Percentiles rank a stretch among this genome's conserved stretches.
These are phyloP conservation scores for Epinephelus malabaricus DNA, from an alignment of 2,797 vertebrate genomes.

Conservation along the genomic window DNA sequence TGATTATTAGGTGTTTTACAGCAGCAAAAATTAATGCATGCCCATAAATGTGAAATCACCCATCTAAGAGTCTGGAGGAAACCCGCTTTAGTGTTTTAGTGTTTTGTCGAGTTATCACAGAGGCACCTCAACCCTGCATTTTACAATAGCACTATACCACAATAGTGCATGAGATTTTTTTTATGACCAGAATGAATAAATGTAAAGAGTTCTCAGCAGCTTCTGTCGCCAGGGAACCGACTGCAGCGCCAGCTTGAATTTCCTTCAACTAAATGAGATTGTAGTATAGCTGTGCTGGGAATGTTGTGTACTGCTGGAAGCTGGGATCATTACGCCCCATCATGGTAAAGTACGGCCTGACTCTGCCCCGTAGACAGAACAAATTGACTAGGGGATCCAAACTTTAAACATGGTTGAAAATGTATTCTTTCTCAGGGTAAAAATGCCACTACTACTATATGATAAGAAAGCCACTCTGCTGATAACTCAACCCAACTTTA, in stretches of 20 bases:
- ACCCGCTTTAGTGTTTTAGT: neutral
- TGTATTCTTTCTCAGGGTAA: neutral
- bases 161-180: neutral
- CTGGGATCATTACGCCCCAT: constrained; percentile 60
- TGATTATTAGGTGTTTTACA: constrained; percentile 6
- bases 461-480: neutral
- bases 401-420: neutral
- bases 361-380: neutral
- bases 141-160: neutral
- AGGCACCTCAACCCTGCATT: neutral
- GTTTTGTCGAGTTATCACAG: constrained; percentile 5
- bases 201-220: constrained; percentile 9
- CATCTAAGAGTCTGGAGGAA: neutral
- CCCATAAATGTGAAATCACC: neutral
- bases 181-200: constrained; percentile 20
- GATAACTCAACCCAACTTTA: neutral
- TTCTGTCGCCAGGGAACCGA: neutral
- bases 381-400: neutral
- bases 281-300: constrained; percentile 9
- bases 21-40: neutral
- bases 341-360: constrained; percentile 53
- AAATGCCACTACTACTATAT: neutral
- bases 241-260: constrained; percentile 9
- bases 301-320: constrained; percentile 26
- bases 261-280: constrained; percentile 28